A percentile compares a stretch with the other conserved stretches of the same genome.
phyloP scores from a whole-genome alignment of 1,140 invertebrate genomes.

The Zaprionus gabonicus region DNA sequence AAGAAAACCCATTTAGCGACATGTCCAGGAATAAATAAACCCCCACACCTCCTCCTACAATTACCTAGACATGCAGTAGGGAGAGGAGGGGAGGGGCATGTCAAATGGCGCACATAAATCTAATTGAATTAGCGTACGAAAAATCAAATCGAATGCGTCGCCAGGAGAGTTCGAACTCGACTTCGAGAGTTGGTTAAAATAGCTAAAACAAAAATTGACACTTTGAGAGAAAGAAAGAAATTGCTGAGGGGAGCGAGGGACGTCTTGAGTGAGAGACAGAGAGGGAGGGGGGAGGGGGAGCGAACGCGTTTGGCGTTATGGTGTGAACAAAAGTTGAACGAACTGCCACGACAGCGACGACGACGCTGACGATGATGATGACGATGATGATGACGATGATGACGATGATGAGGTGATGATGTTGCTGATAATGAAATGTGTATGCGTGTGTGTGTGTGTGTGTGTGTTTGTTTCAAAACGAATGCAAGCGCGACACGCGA shows the following conservation, averaged over 20 bases:
- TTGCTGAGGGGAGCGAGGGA: neutral
- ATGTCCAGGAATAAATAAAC: constrained; percentile 77
- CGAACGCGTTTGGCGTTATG: constrained; percentile 23
- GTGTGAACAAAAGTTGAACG: constrained; percentile 57
- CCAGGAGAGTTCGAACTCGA: neutral
- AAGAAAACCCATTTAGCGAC: constrained; percentile 75
- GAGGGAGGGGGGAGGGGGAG: neutral
- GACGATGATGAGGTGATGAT: constrained; percentile 11
- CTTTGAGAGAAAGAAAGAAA: constrained; percentile 36
- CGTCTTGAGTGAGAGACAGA: neutral
- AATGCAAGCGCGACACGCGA: constrained; percentile 40
- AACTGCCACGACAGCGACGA: constrained; percentile 34
- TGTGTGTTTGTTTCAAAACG: constrained; percentile 11
- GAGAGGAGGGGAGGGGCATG: constrained; percentile 21
- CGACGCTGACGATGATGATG: constrained; percentile 6
- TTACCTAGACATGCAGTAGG: neutral
- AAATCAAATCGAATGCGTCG: constrained; percentile 63
- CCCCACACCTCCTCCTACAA: neutral
- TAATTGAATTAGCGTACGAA: constrained; percentile 78
- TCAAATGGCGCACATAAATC: constrained; percentile 76
- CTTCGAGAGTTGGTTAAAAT: constrained; percentile 8
- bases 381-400: too few species aligned
- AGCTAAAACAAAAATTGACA: constrained; percentile 60
- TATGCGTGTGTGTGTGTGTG: constrained; percentile 10
- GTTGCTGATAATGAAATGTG: constrained; percentile 6